Evolutionary conservation across 2,797 vertebrate species (phyloP).

Genomic region (Gallinago stenura): DNA sequence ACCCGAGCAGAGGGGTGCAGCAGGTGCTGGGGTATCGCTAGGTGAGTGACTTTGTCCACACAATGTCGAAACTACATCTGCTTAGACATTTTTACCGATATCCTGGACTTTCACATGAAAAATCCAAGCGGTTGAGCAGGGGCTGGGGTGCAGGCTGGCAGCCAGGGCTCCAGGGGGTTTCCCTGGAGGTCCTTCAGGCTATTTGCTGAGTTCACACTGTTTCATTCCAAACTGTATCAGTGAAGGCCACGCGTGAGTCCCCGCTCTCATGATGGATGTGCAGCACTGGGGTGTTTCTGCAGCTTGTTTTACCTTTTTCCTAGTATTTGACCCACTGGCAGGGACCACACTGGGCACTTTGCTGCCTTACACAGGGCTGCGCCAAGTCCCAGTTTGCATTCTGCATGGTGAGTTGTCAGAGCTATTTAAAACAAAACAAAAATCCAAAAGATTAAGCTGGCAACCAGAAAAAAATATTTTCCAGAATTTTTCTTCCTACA

Average conservation of each 20-base stretch:
- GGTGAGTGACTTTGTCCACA: fast-evolving
- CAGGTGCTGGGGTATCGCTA: fast-evolving
- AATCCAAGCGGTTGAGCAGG: neutral
- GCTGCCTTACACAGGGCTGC: neutral
- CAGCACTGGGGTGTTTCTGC: neutral
- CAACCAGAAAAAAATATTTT: neutral
- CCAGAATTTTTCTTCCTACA: neutral
- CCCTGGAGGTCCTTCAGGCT: neutral
- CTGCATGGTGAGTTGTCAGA: neutral
- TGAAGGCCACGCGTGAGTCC: neutral
- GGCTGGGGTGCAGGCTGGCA: neutral
- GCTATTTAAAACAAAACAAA: neutral
- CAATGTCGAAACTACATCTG: neutral
- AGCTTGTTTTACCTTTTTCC: neutral
- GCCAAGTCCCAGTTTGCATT: neutral
- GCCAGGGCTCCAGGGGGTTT: neutral
- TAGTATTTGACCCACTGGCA: neutral
- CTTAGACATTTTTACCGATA: neutral
- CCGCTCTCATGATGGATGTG: neutral
- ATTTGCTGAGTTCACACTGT: neutral
- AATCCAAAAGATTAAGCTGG: neutral
- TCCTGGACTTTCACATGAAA: neutral
- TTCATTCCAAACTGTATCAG: fast-evolving
- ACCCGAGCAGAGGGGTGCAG: neutral
- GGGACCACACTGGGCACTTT: neutral